Conservation (phyloP, 2,888 invertebrate genomes). For the Meta bourneti region DNA sequence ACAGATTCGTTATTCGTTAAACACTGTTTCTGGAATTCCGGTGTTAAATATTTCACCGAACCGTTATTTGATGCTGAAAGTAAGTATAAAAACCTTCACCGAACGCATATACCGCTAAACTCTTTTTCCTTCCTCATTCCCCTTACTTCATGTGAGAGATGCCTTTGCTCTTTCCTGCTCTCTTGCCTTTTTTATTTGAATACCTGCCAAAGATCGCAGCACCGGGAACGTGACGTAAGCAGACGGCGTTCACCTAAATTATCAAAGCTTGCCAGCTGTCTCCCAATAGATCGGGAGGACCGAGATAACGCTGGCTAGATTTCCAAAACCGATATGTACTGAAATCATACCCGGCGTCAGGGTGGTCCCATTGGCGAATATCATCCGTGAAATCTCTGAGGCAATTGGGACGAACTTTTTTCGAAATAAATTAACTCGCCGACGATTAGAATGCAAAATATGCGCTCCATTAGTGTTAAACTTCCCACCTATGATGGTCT, state of each 20-base stretch:
- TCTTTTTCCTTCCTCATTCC: not conserved
- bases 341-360: not conserved
- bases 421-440: no score
- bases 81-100: not conserved
- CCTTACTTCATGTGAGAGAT: not conserved
- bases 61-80: conserved; percentile 7
- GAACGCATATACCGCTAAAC: conserved; percentile 1
- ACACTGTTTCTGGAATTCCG: conserved; percentile 1
- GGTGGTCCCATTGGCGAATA: not conserved
- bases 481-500: no score
- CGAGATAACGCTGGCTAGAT: not conserved
- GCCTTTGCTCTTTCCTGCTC: not conserved
- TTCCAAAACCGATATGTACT: not conserved
- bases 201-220: conserved; percentile 4
- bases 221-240: conserved; percentile 10
- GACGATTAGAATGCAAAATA: no score
- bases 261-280: conserved; percentile 28
- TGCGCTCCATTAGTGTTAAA: no score
- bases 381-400: not conserved
- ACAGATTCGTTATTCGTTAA: not conserved
- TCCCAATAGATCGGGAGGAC: not conserved
- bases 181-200: conserved; percentile 14
- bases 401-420: no score
- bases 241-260: conserved; percentile 3
- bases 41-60: not conserved